Evolutionary conservation across 2,113 vertebrate genomes (phyloP), one percentile per base, ranked within the genome.

Genomic region (Tympanuchus pallidicinctus): DNA sequence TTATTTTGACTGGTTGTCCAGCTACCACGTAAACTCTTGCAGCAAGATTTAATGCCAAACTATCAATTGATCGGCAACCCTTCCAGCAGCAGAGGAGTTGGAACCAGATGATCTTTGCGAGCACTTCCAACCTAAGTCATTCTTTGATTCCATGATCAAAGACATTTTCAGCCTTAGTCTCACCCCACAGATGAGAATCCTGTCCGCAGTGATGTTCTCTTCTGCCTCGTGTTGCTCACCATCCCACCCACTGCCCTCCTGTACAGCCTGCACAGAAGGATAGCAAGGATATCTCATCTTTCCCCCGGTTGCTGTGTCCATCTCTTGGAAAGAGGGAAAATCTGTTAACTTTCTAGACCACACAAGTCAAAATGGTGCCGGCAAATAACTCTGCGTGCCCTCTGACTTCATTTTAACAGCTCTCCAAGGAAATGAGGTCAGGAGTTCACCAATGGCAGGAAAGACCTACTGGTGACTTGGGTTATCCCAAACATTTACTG

Each of bases 271-370:
- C 25, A 43, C 21, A n/a, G 63, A 74, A 24, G 66, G 94, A 76
- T 82, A 88, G 84, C 88, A 82, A 64, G 88, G 71, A 90, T 76
- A 47, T 83, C 94, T 94, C 89, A 36, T 76, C 94, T 95, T 88
- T 54, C 83, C 48, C 67, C 77, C 30, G 60, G 36, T 95, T 83
- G 42, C 85, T 5, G 4, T 50, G 79, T 80, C 95, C 59, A 72
- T 85, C 96, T 86, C 89, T 97, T 97, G 98, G 97, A 98, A 42
- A 36, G 34, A 20, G n/a, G n/a, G 38, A 94, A 97, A 98, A 98
- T 98, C 97, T 98, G 96, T 97, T 98, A 98, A 98, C 98, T 98
- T 97, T 98, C 97, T 97, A 98, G 99, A 99, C 99, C 99, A 99
- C 99, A 99, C 99, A 99, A 98, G 98, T 98, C 98, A 97, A 98